phyloP scores from a whole-genome alignment of 30 jellyfish, hydroid and myxozoan genomes.

The Aurelia sp. region DNA sequence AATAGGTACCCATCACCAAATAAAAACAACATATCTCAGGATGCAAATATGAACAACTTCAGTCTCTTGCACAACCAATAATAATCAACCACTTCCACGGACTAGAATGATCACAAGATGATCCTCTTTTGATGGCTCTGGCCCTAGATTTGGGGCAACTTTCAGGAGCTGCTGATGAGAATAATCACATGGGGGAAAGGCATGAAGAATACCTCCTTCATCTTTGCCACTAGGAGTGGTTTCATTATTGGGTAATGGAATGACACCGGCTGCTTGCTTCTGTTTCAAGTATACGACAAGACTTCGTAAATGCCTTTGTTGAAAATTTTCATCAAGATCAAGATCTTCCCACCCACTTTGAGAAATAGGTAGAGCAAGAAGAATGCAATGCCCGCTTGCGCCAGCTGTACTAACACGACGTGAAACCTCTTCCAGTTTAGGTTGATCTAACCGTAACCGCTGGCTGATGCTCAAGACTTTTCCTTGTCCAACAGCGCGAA shows the following conservation, averaged over 20 bases:
- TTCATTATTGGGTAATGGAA: slow-evolving; percentile 80
- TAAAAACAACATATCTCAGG: slow-evolving; percentile 41
- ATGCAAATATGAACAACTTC: neutral
- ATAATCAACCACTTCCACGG: slow-evolving; percentile 80
- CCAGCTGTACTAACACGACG: slow-evolving; percentile 98
- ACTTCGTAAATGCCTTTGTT: slow-evolving; percentile 91
- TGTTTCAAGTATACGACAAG: slow-evolving; percentile 93
- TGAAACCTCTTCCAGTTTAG: slow-evolving; percentile 96
- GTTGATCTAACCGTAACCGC: slow-evolving; percentile 96
- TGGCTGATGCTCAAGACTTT: slow-evolving; percentile 91
- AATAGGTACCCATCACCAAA: slow-evolving; percentile 50
- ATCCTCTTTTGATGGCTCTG: slow-evolving; percentile 96
- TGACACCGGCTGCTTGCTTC: slow-evolving; percentile 99
- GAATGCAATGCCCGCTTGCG: slow-evolving; percentile 96
- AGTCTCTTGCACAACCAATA: slow-evolving; percentile 1
- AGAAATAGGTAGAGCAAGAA: slow-evolving; percentile 87
- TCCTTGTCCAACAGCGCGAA: slow-evolving; percentile 94
- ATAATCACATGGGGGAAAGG: slow-evolving; percentile 98
- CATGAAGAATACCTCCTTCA: slow-evolving; percentile 97
- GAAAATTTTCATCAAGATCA: slow-evolving; percentile 82
- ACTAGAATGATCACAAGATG: slow-evolving; percentile 95
- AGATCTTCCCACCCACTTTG: slow-evolving; percentile 90
- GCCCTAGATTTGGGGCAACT: slow-evolving; percentile 97
- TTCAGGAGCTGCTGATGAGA: slow-evolving; percentile 95
- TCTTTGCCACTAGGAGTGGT: slow-evolving; percentile 74